phyloP scores from a whole-genome alignment of 2,888 invertebrate species.

The Ormia ochracea region DNA sequence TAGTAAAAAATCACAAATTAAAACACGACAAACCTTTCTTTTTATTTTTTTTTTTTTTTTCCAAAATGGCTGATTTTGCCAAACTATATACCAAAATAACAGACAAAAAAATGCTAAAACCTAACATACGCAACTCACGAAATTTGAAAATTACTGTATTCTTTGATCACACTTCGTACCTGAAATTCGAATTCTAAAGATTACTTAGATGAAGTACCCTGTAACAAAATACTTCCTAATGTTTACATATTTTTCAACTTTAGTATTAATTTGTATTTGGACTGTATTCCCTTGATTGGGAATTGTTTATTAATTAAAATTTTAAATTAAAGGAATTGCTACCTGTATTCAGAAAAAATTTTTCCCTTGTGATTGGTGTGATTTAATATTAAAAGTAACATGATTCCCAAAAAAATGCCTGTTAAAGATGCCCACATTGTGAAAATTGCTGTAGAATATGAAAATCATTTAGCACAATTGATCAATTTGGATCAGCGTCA shows the following conservation, averaged over 20 bases:
- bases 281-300: constrained; percentile 16
- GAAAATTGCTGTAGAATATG: constrained; percentile 93
- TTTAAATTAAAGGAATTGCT: neutral
- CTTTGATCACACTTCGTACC: no score
- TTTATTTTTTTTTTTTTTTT: no score
- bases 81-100: no score
- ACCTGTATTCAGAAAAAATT: neutral
- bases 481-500: constrained; percentile 94
- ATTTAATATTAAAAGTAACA: constrained; percentile 57
- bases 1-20: no score
- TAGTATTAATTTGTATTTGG: constrained; percentile 1
- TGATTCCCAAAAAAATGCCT: constrained; percentile 82
- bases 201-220: constrained; percentile 16
- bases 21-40: no score
- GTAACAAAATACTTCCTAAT: neutral
- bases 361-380: neutral
- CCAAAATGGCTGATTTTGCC: no score
- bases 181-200: neutral
- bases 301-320: neutral
- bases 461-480: constrained; percentile 83
- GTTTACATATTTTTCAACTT: constrained; percentile 28
- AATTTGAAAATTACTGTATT: no score
- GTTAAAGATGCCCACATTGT: constrained; percentile 90
- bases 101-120: no score
- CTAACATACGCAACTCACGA: no score